A percentile compares a stretch with the other conserved stretches of the same genome.
phyloP scores from a whole-genome alignment of 2,113 vertebrate genomes.

The Mirounga angustirostris region DNA sequence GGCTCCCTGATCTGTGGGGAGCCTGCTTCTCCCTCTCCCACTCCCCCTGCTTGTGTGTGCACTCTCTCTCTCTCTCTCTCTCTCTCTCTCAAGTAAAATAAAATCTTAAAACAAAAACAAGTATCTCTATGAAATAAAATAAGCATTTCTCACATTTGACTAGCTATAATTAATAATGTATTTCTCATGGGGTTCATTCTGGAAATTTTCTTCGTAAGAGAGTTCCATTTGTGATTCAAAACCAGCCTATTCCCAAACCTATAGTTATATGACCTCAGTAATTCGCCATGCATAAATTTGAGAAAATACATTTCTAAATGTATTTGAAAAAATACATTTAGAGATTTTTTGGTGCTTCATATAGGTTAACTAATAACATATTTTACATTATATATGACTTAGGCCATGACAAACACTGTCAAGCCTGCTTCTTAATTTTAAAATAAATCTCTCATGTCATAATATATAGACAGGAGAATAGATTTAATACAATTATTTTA shows the following conservation, averaged over 20 bases:
- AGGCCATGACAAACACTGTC: not conserved
- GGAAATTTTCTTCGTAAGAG: conserved; percentile 24
- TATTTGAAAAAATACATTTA: conserved; percentile 3
- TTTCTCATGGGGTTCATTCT: conserved; percentile 58
- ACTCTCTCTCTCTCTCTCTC: no score
- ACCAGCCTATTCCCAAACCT: conserved; percentile 1
- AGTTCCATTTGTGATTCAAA: conserved; percentile 59
- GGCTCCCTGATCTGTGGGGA: no score
- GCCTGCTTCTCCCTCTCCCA: no score
- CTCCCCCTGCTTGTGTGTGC: no score
- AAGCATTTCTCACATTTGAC: conserved; percentile 51
- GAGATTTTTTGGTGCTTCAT: conserved; percentile 16
- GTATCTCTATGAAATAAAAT: conserved; percentile 44
- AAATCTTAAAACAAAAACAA: not conserved
- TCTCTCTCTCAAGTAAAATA: not conserved
- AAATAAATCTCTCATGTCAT: not conserved
- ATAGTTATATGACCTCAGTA: not conserved
- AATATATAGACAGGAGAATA: not conserved
- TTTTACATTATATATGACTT: conserved; percentile 23
- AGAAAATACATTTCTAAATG: not conserved
- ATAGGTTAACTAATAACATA: conserved; percentile 14
- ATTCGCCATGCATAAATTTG: conserved; percentile 5
- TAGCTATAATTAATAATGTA: conserved; percentile 65
- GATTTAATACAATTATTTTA: not conserved
- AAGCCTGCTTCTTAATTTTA: not conserved